Percentiles rank a stretch among this genome's conserved stretches.
Evolutionary conservation across 2,113 vertebrate species (phyloP).

Genomic region (Phainopepla nitens): DNA sequence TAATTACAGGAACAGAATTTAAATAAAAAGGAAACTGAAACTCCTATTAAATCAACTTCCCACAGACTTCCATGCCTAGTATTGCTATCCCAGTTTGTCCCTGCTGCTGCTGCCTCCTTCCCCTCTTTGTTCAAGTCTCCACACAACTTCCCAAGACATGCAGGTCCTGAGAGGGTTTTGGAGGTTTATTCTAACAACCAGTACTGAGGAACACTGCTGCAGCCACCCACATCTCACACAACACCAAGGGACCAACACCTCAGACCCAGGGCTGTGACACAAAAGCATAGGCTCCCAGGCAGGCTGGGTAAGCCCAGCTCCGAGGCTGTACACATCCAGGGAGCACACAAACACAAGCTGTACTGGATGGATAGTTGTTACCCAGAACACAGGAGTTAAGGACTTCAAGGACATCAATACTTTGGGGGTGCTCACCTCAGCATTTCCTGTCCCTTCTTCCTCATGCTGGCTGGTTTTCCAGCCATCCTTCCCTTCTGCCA

Average conservation of each 20-base stretch:
- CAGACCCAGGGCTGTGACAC: background rate
- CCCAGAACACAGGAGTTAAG: background rate
- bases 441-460: background rate
- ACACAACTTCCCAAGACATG: background rate
- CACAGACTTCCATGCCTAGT: background rate
- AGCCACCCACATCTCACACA: background rate
- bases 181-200: background rate
- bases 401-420: background rate
- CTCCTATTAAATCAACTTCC: background rate
- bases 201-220: background rate
- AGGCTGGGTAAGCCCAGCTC: background rate
- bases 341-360: background rate
- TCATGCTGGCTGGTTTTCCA: background rate
- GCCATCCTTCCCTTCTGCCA: background rate
- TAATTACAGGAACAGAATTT: background rate
- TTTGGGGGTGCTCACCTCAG: background rate
- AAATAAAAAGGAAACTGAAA: background rate
- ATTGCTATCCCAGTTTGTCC: background rate
- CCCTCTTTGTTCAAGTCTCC: background rate
- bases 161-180: background rate
- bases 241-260: background rate
- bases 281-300: background rate
- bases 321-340: background rate
- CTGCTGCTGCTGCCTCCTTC: background rate
- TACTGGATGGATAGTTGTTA: rapidly evolving